Conservation (phyloP, 2,113 vertebrate genomes). For the Marcusenius ussheri region DNA sequence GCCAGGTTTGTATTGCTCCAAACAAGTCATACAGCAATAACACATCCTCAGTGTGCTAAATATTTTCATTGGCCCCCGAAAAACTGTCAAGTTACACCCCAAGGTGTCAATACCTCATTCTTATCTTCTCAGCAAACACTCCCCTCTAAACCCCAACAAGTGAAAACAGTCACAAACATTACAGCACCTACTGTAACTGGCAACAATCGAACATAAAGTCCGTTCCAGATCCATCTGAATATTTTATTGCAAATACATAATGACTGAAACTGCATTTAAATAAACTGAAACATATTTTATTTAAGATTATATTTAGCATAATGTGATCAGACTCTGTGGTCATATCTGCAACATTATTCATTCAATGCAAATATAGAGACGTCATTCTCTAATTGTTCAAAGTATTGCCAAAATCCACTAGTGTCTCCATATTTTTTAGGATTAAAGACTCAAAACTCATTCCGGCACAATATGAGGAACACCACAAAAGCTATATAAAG, state of each 20-base stretch:
- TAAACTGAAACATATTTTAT: not conserved
- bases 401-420: not conserved
- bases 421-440: not conserved
- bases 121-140: not conserved
- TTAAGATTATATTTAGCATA: not conserved
- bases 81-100: not conserved
- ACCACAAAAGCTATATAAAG: not conserved
- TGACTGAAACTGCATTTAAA: not conserved
- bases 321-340: not conserved
- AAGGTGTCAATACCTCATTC: not conserved
- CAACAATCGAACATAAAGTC: not conserved
- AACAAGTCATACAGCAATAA: not conserved
- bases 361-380: not conserved
- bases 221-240: not conserved
- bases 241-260: not conserved
- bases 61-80: not conserved
- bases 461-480: not conserved
- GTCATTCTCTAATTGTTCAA: not conserved
- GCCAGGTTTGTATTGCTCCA: not conserved
- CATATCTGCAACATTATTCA: not conserved
- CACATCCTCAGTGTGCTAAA: not conserved
- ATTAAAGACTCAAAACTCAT: not conserved
- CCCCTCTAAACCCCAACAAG: not conserved
- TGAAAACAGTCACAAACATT: not conserved
- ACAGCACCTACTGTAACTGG: not conserved